A percentile compares a stretch with the other conserved stretches of the same genome.
Evolutionary conservation across 2,797 vertebrate genomes (phyloP).

Genomic region (Arctocebus calabarensis): DNA sequence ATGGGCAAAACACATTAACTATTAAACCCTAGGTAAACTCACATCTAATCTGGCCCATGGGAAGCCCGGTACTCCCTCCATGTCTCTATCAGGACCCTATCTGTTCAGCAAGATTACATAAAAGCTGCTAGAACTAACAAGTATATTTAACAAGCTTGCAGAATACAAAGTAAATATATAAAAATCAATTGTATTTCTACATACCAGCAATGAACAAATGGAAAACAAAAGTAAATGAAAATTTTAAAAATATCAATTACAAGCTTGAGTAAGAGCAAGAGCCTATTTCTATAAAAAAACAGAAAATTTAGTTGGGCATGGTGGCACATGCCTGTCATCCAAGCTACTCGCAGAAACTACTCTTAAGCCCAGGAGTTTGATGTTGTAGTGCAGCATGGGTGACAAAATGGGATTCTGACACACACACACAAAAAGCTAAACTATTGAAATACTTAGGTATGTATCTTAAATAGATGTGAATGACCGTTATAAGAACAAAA

Average conservation of each 20-base stretch:
- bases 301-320: background rate
- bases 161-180: background rate
- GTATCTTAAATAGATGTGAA: background rate
- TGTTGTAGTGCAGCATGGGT: background rate
- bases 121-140: background rate
- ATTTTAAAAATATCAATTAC: background rate
- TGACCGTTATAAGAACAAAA: background rate
- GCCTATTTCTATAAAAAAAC: background rate
- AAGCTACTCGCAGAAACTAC: background rate
- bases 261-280: background rate
- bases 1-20: background rate
- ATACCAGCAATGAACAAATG: background rate
- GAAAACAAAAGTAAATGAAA: background rate
- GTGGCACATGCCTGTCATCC: background rate
- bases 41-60: background rate
- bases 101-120: background rate
- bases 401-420: too few relatives aligned
- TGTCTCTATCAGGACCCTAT: background rate
- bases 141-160: background rate
- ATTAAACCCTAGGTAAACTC: background rate
- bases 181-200: background rate
- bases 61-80: background rate
- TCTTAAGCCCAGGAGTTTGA: background rate
- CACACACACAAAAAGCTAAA: too few relatives aligned
- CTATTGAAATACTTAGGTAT: background rate